A percentile compares a stretch with the other conserved stretches of the same genome.
Conservation (phyloP, 2,113 vertebrate genomes). For the Bettongia penicillata region DNA sequence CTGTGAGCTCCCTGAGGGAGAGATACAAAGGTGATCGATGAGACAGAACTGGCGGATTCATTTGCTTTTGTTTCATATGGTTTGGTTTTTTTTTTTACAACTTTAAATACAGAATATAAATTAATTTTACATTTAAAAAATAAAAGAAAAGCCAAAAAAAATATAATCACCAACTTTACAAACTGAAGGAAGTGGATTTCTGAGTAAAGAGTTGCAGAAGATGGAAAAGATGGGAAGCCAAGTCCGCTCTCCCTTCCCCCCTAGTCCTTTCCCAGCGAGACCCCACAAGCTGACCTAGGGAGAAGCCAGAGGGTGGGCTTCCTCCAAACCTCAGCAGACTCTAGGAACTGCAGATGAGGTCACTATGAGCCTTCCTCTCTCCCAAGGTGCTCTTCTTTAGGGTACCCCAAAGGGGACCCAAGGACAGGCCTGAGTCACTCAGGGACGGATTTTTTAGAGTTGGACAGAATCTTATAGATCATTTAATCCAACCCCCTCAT, state of each 20-base stretch:
- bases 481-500: background rate
- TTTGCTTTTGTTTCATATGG: constrained; percentile 61
- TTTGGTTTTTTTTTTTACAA: constrained; percentile 80
- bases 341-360: background rate
- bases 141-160: constrained; percentile 79
- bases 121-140: constrained; percentile 87
- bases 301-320: background rate
- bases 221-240: background rate
- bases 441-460: background rate
- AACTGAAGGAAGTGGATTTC: constrained; percentile 79
- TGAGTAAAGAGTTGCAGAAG: constrained; percentile 26
- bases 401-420: background rate
- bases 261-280: background rate
- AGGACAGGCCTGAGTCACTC: background rate
- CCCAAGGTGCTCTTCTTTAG: background rate
- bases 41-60: constrained; percentile 45
- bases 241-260: background rate
- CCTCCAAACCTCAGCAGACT: background rate
- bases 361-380: background rate
- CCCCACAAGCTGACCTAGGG: background rate
- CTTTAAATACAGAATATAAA: constrained; percentile 90
- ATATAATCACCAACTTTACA: constrained; percentile 86
- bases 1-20: background rate
- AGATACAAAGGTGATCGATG: constrained; percentile 52
- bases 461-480: background rate